These are phyloP conservation scores for Larimichthys polyactis DNA, from an alignment of 2,113 vertebrate genomes.

Conservation along the genomic window DNA sequence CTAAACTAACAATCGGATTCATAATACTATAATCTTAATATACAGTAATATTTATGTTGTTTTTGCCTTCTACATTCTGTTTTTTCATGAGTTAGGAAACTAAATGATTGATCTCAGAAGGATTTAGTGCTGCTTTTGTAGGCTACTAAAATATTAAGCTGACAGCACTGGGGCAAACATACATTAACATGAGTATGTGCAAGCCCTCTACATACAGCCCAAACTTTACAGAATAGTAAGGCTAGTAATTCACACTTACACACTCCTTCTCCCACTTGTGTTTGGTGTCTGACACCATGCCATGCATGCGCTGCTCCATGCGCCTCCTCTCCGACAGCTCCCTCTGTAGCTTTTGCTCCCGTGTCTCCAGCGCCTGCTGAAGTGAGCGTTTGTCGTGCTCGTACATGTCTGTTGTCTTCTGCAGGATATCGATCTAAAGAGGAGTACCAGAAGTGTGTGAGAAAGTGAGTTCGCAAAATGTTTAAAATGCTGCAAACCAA, in stretches of 20 bases:
- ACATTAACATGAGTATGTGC: not conserved
- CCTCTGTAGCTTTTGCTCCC: conserved; percentile 89
- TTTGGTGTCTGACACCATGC: conserved; percentile 89
- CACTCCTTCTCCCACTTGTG: conserved; percentile 98
- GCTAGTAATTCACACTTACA: conserved; percentile 84
- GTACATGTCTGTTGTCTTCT: conserved; percentile 94
- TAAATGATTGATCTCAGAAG: no score
- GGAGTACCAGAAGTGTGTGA: not conserved
- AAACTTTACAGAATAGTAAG: not conserved
- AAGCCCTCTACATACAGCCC: not conserved
- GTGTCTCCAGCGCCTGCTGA: conserved; percentile 90
- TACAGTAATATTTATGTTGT: no score
- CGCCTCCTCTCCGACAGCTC: conserved; percentile 90
- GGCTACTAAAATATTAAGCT: no score
- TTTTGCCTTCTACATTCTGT: no score
- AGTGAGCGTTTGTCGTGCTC: conserved; percentile 94
- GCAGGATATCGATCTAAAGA: conserved; percentile 92
- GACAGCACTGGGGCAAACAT: not conserved
- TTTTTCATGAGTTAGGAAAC: no score
- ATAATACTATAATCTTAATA: no score
- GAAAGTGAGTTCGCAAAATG: not conserved
- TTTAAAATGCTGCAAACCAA: not conserved
- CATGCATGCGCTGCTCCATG: conserved; percentile 92
- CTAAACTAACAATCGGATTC: no score
- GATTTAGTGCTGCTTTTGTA: not conserved